Evolutionary conservation across 2,113 vertebrate genomes (phyloP), one percentile per base, ranked within the genome.

Genomic region (Aegotheles bennettii): DNA sequence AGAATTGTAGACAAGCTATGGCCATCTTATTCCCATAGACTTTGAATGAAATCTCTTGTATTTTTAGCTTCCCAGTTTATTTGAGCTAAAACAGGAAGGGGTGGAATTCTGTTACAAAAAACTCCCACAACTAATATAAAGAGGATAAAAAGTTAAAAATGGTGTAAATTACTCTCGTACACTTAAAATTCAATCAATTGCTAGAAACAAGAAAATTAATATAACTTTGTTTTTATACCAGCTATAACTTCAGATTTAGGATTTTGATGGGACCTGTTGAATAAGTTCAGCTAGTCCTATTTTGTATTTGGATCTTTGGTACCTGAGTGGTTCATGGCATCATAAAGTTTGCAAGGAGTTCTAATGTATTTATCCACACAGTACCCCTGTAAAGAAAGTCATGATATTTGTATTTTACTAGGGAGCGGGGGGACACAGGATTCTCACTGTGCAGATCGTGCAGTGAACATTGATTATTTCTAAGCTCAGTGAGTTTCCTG

Each of bases 21-120:
- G 40, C 25, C 43, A 45, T 94, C 45, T 88, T 80, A 95, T 94
- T 96, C 84, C 94, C 83, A 73, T 25, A 80, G 25, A 67, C 38
- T 92, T 76, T 70, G 48, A 95, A 83, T 64, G 11, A 95, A 73
- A 83, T 26, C 29, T 70, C 29, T 79, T 51, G 43, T 76, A 95
- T 83, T 93, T 90, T 94, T 91, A 96, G 75, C 82, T 73, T 73
- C 25, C 10, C 35, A 79, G 53, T 65, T 60, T 60, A 85, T 88
- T 56, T 89, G 53, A 80, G 28, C 61, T 80, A 90, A 71, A 94
- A 87, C 25, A 16, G 36, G 31, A 89, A 81, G 23, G 21, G n/a
- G 13, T 36, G 26, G n/a, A 94, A 87, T 88, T 82, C 71, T 73
- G 53, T 36, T 42, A 33, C 43, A 65, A 48, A 81, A 89, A 91